Base-by-base conservation (phyloP, 1,140 invertebrate genomes). In the Tetramorium parvispinum region DNA sequence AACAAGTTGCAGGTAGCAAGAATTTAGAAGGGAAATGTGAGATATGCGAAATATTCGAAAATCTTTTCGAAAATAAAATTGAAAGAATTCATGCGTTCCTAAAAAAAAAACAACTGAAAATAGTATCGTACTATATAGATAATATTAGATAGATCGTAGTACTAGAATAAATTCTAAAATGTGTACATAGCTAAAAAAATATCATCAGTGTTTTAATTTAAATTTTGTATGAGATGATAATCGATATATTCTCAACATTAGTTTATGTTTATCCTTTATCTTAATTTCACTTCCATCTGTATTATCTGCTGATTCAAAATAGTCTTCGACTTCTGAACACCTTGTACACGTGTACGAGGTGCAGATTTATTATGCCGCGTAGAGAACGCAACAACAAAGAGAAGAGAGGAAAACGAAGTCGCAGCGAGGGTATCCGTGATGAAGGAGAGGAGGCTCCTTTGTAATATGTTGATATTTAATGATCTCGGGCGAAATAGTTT, bases 401-500 rank as follows among this genome's bases (percentile, higher is more conserved):
- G 53, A 59, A 83, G 53, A 87, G 53, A 79, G 37, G 53, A 53
- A 78, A 32, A 63, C 27, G 18, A 7, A 61, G 27, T 65, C 16
- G 32, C 78, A 49, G 27, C 53, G 49, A 68, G 49, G 10, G 68
- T 13, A 66, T 13, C 55, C 32, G 51, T 40, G 78, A 85, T 68
- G 85, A 16, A 75, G 78, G 68, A 81, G 59, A 70, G 75, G 59
- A 70, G 75, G 70, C 37, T 40, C 66, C 82, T 92, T 91, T 90
- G 88, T 92, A 91, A 93, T 92, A 92, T 88, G 86, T 92, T 91
- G 91, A 92, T 94, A 91, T 93, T 93, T 94, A 93, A 94, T 92
- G 92, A 93, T 92, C 85, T 21, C 57, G 8, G 32, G 77, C 32
- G 87, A 93, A 92, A 92, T 94, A 92, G 91, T 94, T 94, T 94